Evolutionary conservation across 2,113 vertebrate genomes (phyloP).

Genomic region (Oreocharis arfaki): DNA sequence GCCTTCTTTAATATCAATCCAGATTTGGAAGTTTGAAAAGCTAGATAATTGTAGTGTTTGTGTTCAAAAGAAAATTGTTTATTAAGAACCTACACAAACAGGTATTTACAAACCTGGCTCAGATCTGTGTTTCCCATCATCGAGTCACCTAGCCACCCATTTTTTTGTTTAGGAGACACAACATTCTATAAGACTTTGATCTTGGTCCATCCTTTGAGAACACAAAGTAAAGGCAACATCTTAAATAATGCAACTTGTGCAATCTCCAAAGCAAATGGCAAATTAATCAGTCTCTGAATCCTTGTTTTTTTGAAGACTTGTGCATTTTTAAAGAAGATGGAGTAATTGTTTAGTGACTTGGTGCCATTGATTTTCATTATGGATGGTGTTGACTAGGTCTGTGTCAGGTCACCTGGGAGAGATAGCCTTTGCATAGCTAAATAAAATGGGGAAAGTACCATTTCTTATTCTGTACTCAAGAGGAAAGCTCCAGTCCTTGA

Average conservation of each 20-base stretch:
- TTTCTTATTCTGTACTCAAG: conserved; percentile 64
- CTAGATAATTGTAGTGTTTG: rapidly evolving
- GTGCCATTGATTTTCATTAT: conserved; percentile 87
- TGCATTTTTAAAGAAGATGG: conserved; percentile 82
- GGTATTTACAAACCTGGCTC: neutral
- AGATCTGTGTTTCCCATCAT: conserved; percentile 11
- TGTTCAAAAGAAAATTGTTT: neutral
- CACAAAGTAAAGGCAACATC: conserved; percentile 31
- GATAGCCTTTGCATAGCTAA: conserved; percentile 78
- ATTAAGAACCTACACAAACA: neutral
- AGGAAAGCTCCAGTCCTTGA: conserved; percentile 50
- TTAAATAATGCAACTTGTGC: conserved; percentile 77
- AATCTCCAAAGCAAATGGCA: conserved; percentile 73
- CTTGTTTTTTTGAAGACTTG: conserved; percentile 73
- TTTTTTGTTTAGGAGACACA: neutral
- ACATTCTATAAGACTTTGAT: conserved; percentile 57
- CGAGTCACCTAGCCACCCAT: neutral
- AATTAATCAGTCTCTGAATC: conserved; percentile 81
- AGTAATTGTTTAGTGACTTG: conserved; percentile 85
- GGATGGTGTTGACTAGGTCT: conserved; percentile 73
- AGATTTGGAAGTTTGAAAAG: neutral
- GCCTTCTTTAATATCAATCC: neutral
- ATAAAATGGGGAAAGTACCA: conserved; percentile 63
- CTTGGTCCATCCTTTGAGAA: conserved; percentile 45
- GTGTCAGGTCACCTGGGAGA: conserved; percentile 77